Evolutionary conservation across 1,140 invertebrate genomes (phyloP).

Genomic region (Meloidogyne chitwoodi): DNA sequence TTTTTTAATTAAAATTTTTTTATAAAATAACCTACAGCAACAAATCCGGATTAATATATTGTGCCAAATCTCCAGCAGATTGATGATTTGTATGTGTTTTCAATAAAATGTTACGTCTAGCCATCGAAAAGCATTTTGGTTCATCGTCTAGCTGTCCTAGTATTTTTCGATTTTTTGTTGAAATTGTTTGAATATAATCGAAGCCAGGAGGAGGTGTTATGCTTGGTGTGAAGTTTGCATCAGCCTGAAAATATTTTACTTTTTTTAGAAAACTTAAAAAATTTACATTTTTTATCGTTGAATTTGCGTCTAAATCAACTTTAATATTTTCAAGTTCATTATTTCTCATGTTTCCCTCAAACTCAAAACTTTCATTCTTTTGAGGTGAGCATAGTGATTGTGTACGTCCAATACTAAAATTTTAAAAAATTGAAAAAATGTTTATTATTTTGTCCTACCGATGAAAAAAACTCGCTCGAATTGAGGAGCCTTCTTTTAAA

Average conservation of each 20-base stretch:
- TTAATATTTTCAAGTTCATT: too few relatives aligned
- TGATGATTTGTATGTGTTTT: neutral
- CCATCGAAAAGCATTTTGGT: neutral
- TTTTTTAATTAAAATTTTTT: neutral
- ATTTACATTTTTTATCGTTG: too few relatives aligned
- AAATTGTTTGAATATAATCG: neutral
- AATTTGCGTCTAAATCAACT: too few relatives aligned
- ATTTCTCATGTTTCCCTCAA: neutral
- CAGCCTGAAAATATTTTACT: too few relatives aligned
- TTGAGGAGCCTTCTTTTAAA: neutral
- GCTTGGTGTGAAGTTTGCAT: neutral
- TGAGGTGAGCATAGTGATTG: neutral
- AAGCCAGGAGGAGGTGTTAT: neutral
- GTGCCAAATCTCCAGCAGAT: neutral
- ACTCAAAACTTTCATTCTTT: neutral
- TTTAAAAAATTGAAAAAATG: neutral
- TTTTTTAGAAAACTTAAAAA: too few relatives aligned
- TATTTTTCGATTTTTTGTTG: neutral
- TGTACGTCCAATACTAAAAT: neutral
- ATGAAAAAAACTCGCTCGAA: neutral
- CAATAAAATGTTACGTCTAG: neutral
- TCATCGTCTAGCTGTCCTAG: neutral
- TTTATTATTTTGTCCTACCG: neutral
- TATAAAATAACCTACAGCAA: neutral
- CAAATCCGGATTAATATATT: neutral